phyloP scores from a whole-genome alignment of 2,888 invertebrate species.

The Malthinus flaveolus region DNA sequence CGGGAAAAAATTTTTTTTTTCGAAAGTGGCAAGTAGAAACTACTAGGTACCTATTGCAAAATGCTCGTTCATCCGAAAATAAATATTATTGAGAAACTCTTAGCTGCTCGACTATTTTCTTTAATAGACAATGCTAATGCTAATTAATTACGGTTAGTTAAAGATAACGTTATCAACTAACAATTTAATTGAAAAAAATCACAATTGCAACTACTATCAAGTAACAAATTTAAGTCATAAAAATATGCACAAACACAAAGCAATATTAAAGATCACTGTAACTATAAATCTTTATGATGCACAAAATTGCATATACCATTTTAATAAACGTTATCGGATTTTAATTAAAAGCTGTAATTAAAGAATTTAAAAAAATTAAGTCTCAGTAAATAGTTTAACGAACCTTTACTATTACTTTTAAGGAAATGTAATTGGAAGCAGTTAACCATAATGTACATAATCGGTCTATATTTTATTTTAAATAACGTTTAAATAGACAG shows the following conservation, averaged over 20 bases:
- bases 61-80: too few relatives aligned
- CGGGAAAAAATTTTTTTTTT: too few relatives aligned
- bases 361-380: constrained; percentile 8
- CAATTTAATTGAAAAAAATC: too few relatives aligned
- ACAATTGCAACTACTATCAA: too few relatives aligned
- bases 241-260: constrained; percentile 6
- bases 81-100: too few relatives aligned
- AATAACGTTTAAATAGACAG: neutral
- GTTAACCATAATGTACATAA: constrained; percentile 4
- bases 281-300: constrained; percentile 3
- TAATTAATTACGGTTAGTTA: too few relatives aligned
- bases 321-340: constrained; percentile 17
- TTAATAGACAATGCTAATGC: too few relatives aligned
- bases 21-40: too few relatives aligned
- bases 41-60: too few relatives aligned
- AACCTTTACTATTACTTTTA: constrained; percentile 11
- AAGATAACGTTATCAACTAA: too few relatives aligned
- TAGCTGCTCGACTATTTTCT: too few relatives aligned
- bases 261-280: neutral
- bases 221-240: neutral
- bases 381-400: constrained; percentile 16
- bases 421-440: constrained; percentile 14
- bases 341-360: constrained; percentile 12
- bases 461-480: constrained; percentile 7
- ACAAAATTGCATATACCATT: constrained; percentile 14